Base-by-base conservation (phyloP, 2,888 invertebrate genomes). In the Megamerina dolium region DNA sequence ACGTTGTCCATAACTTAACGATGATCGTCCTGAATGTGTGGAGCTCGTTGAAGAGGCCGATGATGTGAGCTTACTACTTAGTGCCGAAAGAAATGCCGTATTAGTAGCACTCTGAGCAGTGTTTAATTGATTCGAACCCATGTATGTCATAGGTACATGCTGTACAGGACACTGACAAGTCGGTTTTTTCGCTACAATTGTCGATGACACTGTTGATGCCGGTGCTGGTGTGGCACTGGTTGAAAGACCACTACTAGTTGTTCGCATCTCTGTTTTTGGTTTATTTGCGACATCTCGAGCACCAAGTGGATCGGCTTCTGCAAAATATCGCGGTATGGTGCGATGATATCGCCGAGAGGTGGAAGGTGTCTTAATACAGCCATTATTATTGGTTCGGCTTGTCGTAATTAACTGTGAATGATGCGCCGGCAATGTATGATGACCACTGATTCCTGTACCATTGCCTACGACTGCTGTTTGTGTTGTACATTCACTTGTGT, bases 141-240 rank as follows among this genome's bases (percentile, higher is more conserved):
- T 73, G 45, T 72, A 72, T 10, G 70, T 68, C 71, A 72, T 73
- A 42, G 73, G 73, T 17, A 72, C 70, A 53, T 72, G 72, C 39
- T 72, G 72, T 29, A 73, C 62, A 19, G 73, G 73, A 46, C 73
- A 72, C 54, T 72, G 73, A 50, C 72, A 72, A 46, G 67, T 67
- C 23, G 72, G 67, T 38, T 71, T 72, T 51, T 72, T 72, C 12
- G 48, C 45, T 6, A 23, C 32, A 34, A 34, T 18, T n/a, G 37
- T 29, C 18, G 43, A 31, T 29, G 46, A 17, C 14, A 27, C 13
- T 9, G 23, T 30, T 4, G 45, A 38, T 2, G 48, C 41, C 30
- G 33, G 39, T 10, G 45, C 19, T 20, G 48, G 34, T 18, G 52
- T 39, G 30, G 39, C 13, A 27, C 38, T 29, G 23, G 39, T 27